These are phyloP conservation scores for Epicauta chinensis DNA, from an alignment of 1,140 invertebrate species.

Conservation along the genomic window DNA sequence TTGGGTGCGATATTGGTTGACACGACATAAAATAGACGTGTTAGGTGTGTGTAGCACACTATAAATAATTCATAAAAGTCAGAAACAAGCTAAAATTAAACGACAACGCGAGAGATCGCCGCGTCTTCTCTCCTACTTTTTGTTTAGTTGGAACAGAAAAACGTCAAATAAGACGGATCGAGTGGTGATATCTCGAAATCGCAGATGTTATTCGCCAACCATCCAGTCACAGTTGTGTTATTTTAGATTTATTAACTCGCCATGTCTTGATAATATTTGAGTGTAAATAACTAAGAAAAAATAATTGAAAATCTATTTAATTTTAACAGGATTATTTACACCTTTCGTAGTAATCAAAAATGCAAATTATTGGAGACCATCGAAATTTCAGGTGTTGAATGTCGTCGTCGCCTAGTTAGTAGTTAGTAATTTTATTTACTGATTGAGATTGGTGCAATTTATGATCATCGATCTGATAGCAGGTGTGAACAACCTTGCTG, in stretches of 20 bases:
- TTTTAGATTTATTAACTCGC: constrained; percentile 25
- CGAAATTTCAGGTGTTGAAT: constrained; percentile 6
- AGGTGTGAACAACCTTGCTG: constrained; percentile 28
- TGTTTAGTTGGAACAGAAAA: not conserved
- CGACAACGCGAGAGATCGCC: constrained; percentile 1
- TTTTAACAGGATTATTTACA: no score
- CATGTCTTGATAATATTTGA: constrained; percentile 8
- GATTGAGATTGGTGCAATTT: constrained; percentile 9
- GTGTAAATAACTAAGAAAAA: constrained; percentile 6
- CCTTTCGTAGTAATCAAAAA: constrained; percentile 3
- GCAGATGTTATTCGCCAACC: constrained; percentile 19
- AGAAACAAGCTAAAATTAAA: constrained; percentile 12
- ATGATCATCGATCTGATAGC: constrained; percentile 26
- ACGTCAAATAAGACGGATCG: constrained; percentile 22
- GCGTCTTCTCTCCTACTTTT: not conserved
- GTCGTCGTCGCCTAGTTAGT: not conserved
- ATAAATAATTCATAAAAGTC: constrained; percentile 21
- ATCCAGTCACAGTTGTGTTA: constrained; percentile 2
- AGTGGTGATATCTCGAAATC: constrained; percentile 17
- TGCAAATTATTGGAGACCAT: constrained; percentile 3
- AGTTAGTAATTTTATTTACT: not conserved
- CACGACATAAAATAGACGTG: constrained; percentile 19
- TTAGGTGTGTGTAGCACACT: constrained; percentile 2
- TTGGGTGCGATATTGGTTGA: constrained; percentile 1
- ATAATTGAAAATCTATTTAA: not conserved